Percentiles rank a stretch among this genome's conserved stretches.
Evolutionary conservation across 2,113 vertebrate genomes (phyloP).

Genomic region (Passer montanus): DNA sequence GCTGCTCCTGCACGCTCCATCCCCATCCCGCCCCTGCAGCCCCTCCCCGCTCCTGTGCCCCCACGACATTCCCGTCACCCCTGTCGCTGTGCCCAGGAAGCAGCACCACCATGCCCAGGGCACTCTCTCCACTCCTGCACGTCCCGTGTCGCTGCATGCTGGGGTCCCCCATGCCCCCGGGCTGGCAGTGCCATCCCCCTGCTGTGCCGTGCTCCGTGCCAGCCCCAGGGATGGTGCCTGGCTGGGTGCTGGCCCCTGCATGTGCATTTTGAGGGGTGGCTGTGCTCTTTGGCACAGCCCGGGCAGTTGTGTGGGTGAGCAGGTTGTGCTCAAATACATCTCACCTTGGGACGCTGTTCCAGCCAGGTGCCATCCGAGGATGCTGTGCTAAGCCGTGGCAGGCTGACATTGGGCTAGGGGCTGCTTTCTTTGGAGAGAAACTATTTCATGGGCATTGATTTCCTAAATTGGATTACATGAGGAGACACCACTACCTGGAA

Average conservation of each 20-base stretch:
- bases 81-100: fast-evolving
- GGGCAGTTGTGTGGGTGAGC: fast-evolving
- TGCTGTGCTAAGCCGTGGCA: not conserved
- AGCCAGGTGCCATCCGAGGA: fast-evolving
- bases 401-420: not conserved
- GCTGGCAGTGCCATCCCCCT: fast-evolving
- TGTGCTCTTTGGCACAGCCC: not conserved
- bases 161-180: fast-evolving
- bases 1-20: too few species aligned
- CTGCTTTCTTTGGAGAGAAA: not conserved
- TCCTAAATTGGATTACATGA: not conserved
- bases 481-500: too few species aligned
- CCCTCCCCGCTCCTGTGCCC: not conserved
- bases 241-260: not conserved
- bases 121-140: fast-evolving
- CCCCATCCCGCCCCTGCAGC: fast-evolving
- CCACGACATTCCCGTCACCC: fast-evolving
- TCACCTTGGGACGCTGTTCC: fast-evolving
- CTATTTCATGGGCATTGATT: not conserved
- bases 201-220: not conserved
- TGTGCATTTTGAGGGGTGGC: not conserved
- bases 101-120: fast-evolving
- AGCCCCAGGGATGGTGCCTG: not conserved
- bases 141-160: fast-evolving
- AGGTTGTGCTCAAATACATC: fast-evolving